Base-by-base conservation (phyloP, 2,888 invertebrate species). In the Calliphora vomitoria region DNA sequence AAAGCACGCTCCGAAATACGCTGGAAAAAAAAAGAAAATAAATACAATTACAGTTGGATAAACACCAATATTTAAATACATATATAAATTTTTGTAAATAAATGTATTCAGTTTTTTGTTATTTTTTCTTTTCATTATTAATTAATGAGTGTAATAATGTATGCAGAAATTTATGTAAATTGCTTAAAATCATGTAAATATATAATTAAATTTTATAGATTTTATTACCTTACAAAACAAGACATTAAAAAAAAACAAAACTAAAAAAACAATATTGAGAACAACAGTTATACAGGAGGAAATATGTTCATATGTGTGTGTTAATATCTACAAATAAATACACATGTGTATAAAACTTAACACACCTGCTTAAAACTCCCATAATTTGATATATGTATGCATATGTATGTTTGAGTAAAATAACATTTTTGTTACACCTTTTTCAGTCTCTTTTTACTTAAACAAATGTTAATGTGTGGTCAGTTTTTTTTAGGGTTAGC, bases 1-100 rank as follows among this genome's bases (percentile, higher is more conserved):
- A 98, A 95, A 25, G 97, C 97, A 83, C 96, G 95, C 90, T 96
- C 96, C 13, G 96, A 96, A 90, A 98, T 96, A 91, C 95, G 95
- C 93, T 96, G 94, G 78, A 89, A 91, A 82, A 58, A 60, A 31
- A 83, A 55, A 69, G 6, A 81, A 47, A 72, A 5, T 58, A 47
- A 47, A 68, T 11, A 25, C 25, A 35, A 18, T 47, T 55, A 68
- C 55, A 35, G 20, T 20, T 31, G 13, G n/a, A 64, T 25, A 60
- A 68, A 50, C 35, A 64, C 8, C 38, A 47, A 38, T 38, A 11
- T 8, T 8, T 8, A 18, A 20, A 20, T 55, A 10, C 8, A 55
- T 2, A 15, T 50, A 55, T 10, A 10, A 10, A 55, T 18, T n/a
- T 76, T 76, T 76, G 8, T 15, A 20, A 47, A 64, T 60, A 4